phyloP scores from a whole-genome alignment of 1,140 invertebrate genomes.

The Drosophila arizonae region DNA sequence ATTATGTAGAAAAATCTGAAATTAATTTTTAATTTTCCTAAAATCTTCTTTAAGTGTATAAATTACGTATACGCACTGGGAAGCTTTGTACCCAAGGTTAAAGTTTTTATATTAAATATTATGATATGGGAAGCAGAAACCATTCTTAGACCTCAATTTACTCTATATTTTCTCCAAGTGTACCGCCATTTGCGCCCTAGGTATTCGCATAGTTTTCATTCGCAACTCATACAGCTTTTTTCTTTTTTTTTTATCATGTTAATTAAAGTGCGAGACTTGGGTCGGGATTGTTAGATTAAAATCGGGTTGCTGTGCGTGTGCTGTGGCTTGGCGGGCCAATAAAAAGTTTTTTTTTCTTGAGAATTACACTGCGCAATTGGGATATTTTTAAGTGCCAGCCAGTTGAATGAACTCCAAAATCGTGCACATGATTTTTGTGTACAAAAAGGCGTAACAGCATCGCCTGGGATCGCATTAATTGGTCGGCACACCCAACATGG shows the following conservation, averaged over 20 bases:
- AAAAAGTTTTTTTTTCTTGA: slow-evolving; percentile 14
- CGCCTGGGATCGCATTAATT: slow-evolving; percentile 43
- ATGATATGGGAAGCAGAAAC: too few species aligned
- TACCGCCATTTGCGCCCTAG: background rate
- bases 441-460: slow-evolving; percentile 25
- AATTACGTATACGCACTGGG: too few species aligned
- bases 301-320: slow-evolving; percentile 13
- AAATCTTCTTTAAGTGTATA: too few species aligned
- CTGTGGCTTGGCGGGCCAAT: slow-evolving; percentile 7
- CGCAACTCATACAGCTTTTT: slow-evolving; percentile 10
- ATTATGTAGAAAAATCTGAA: too few species aligned
- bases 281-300: background rate
- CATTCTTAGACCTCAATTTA: too few species aligned
- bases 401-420: slow-evolving; percentile 62
- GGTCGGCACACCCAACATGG: slow-evolving; percentile 54
- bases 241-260: slow-evolving; percentile 16
- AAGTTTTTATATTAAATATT: too few species aligned
- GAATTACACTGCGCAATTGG: slow-evolving; percentile 36
- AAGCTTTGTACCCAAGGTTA: too few species aligned
- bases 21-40: too few species aligned
- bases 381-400: slow-evolving; percentile 19
- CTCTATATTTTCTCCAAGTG: slow-evolving; percentile 9
- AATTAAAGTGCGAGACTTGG: slow-evolving; percentile 26
- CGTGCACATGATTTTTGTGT: background rate
- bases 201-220: slow-evolving; percentile 3